Percentiles rank a stretch among this genome's conserved stretches.
These are phyloP conservation scores for Drosophila multiciliata DNA, from an alignment of 2,888 invertebrate species.

Conservation along the genomic window DNA sequence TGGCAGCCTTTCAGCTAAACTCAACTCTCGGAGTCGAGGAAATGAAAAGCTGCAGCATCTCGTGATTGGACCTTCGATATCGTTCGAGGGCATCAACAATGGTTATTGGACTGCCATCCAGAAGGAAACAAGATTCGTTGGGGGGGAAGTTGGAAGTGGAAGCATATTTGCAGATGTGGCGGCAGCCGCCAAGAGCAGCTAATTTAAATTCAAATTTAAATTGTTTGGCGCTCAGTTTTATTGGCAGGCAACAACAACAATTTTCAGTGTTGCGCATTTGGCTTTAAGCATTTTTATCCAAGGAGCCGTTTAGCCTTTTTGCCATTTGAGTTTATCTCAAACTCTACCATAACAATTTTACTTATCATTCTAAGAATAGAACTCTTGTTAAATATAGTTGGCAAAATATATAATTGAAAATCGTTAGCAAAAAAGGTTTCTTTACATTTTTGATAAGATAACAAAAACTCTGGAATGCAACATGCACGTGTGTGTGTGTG, in stretches of 20 bases:
- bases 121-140: background rate
- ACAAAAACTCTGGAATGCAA: background rate
- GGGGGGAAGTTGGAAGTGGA: background rate
- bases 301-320: background rate
- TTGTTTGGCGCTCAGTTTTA: slow-evolving; percentile 66
- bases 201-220: slow-evolving; percentile 80
- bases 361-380: background rate
- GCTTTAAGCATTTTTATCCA: background rate
- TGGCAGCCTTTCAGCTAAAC: slow-evolving; percentile 50
- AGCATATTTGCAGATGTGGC: slow-evolving; percentile 55
- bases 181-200: slow-evolving; percentile 60
- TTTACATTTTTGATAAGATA: slow-evolving; percentile 45
- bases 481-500: background rate
- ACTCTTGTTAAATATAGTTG: slow-evolving; percentile 14
- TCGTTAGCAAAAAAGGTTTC: slow-evolving; percentile 15
- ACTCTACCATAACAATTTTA: background rate
- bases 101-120: slow-evolving; percentile 25
- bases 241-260: slow-evolving; percentile 52
- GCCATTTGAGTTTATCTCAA: background rate
- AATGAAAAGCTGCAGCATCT: slow-evolving; percentile 48
- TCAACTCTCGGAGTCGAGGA: slow-evolving; percentile 31
- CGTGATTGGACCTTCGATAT: slow-evolving; percentile 68
- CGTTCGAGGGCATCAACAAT: slow-evolving; percentile 67
- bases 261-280: slow-evolving; percentile 22
- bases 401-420: background rate